Conservation (phyloP, 2,797 vertebrate species). For the Bovichtus diacanthus region DNA sequence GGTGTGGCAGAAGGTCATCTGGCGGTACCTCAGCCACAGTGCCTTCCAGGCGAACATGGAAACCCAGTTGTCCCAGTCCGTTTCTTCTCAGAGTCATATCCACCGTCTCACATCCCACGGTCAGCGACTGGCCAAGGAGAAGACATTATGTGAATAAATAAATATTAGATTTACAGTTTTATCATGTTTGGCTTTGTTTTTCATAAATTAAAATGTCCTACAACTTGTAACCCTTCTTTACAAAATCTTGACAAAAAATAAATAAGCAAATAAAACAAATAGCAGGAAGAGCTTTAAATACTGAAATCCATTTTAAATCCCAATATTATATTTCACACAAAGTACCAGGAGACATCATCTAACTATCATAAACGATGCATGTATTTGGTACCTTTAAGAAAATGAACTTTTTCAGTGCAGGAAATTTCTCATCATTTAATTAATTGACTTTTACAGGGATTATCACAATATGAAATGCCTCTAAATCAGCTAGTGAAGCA, state of each 20-base stretch:
- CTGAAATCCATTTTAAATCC: background rate
- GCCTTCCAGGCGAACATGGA: slow-evolving; percentile 94
- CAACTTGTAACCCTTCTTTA: too few species aligned
- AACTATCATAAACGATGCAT: background rate
- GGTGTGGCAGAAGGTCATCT: slow-evolving; percentile 28
- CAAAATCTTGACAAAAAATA: too few species aligned
- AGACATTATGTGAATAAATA: background rate
- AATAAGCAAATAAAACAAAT: too few species aligned
- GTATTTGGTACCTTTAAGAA: slow-evolving; percentile 30
- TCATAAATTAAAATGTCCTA: too few species aligned
- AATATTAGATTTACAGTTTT: background rate
- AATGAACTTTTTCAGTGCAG: slow-evolving; percentile 40
- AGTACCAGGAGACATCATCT: background rate
- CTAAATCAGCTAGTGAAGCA: slow-evolving; percentile 1
- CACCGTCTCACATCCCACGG: slow-evolving; percentile 92
- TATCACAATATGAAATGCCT: slow-evolving; percentile 40
- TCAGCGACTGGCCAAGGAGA: slow-evolving; percentile 83
- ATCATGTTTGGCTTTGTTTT: too few species aligned
- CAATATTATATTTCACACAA: background rate
- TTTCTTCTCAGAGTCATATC: slow-evolving; percentile 96
- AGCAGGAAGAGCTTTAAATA: background rate
- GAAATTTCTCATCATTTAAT: slow-evolving; percentile 52
- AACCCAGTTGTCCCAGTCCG: slow-evolving; percentile 94
- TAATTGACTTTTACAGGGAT: slow-evolving; percentile 49
- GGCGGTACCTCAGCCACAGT: slow-evolving; percentile 90